Evolutionary conservation across 1,140 invertebrate genomes (phyloP), one percentile per base, ranked within the genome.

Genomic region (Cotesia glomerata): DNA sequence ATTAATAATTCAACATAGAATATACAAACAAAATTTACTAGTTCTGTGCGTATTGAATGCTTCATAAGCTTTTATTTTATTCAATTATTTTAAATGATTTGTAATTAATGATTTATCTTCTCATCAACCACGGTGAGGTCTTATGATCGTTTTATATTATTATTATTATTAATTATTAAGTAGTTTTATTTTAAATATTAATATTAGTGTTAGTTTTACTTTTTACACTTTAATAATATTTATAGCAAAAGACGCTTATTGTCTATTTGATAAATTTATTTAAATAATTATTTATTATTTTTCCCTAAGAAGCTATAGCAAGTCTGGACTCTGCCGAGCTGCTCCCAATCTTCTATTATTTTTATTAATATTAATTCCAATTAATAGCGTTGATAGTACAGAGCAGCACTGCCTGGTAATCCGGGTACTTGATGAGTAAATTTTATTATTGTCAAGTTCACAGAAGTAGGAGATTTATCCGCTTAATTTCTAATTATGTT

Each of bases 381-480:
- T 70, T 74, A 66, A 69, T 74, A 65, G 74, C 72, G 67, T 71
- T 73, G 34, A 26, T 69, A 45, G 18, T 45, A 63, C 66, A 78
- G 73, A 76, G 75, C 79, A 80, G 76, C 73, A 66, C 69, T 54
- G 72, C 59, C 69, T 61, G 16, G 14, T 65, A 34, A 52, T 72
- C 56, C 66, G 54, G 69, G 69, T 54, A 65, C 35, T 71, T 62
- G n/a, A 26, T 65, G 32, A 69, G 49, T 69, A 51, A 66, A 51
- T 69, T 69, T 26, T 39, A 69, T 75, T 79, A 79, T 82, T 82
- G 81, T 82, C 81, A 78, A 78, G 51, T 79, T 78, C 76, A 80
- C 81, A 81, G 78, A 78, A 79, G 79, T 79, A 79, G 79, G 77
- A 79, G 74, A 72, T 79, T 80, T 79, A 56, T 78, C 78, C 78